Conservation (phyloP, 2,888 invertebrate species). For the Cryptophagus acutangulus region DNA sequence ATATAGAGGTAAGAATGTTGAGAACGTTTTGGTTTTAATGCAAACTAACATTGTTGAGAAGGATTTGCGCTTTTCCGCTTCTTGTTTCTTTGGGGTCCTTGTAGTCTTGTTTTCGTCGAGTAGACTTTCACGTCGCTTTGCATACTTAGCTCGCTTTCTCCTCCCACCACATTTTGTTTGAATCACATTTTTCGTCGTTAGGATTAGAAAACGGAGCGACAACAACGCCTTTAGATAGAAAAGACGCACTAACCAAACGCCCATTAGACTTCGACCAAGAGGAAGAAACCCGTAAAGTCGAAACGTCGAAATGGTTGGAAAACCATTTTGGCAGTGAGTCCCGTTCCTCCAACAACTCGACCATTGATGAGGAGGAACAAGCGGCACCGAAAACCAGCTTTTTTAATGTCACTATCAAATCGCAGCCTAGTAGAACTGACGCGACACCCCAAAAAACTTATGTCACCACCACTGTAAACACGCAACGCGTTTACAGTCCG, state of each 20-base stretch:
- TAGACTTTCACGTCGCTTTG: too few species aligned
- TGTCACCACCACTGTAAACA: constrained; percentile 29
- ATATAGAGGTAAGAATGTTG: constrained; percentile 50
- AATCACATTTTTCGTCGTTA: constrained; percentile 12
- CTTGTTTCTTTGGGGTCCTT: too few species aligned
- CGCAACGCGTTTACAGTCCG: constrained; percentile 42
- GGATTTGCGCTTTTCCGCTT: too few species aligned
- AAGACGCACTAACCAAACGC: constrained; percentile 75
- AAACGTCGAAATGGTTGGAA: constrained; percentile 88
- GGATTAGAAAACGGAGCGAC: constrained; percentile 35
- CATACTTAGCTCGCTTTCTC: too few species aligned
- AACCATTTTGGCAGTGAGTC: constrained; percentile 87
- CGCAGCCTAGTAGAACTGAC: constrained; percentile 50
- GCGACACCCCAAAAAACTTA: constrained; percentile 28
- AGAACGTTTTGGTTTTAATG: too few species aligned
- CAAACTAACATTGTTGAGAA: too few species aligned
- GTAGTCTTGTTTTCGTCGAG: too few species aligned
- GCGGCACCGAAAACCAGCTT: constrained; percentile 65
- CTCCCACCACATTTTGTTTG: too few species aligned
- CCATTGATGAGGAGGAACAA: constrained; percentile 45
- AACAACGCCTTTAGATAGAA: constrained; percentile 57
- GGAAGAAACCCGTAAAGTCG: constrained; percentile 82
- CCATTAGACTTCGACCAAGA: constrained; percentile 83
- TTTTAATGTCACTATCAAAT: constrained; percentile 75
- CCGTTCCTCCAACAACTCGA: constrained; percentile 61